These are phyloP conservation scores for Euplexia lucipara DNA, from an alignment of 2,888 invertebrate genomes.

Conservation along the genomic window DNA sequence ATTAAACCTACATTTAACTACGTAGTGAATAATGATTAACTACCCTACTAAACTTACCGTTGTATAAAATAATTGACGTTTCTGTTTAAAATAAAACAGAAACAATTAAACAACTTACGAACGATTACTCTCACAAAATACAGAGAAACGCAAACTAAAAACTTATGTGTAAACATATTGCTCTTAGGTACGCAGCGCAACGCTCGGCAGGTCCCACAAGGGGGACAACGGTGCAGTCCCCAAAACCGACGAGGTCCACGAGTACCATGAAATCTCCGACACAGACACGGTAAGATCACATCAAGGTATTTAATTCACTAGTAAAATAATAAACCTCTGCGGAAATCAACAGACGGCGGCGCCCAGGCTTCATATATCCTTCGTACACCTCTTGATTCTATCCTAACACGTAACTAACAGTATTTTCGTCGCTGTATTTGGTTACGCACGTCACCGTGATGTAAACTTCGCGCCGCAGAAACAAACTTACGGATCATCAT, in stretches of 20 bases:
- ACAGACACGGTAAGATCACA: constrained; percentile 79
- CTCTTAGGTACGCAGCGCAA: constrained; percentile 81
- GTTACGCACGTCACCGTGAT: neutral
- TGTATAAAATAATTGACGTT: no score
- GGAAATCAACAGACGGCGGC: no score
- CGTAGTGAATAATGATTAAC: no score
- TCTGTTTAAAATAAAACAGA: neutral
- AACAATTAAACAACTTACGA: neutral
- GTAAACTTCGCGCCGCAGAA: neutral
- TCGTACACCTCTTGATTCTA: neutral
- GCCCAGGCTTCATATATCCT: neutral
- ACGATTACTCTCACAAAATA: no score
- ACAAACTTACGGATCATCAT: neutral
- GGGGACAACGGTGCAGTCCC: constrained; percentile 67
- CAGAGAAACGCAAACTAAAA: neutral
- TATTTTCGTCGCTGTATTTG: no score
- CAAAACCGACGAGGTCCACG: constrained; percentile 81
- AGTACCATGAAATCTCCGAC: constrained; percentile 87
- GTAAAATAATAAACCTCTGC: neutral
- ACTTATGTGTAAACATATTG: constrained; percentile 1
- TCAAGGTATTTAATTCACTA: neutral
- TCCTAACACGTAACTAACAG: neutral
- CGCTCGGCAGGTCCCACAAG: constrained; percentile 78
- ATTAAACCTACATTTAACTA: no score
- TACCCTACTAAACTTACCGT: no score